A percentile compares a stretch with the other conserved stretches of the same genome.
These are phyloP conservation scores for Sphenodon punctatus DNA, from an alignment of 2,797 vertebrate genomes.

Conservation along the genomic window DNA sequence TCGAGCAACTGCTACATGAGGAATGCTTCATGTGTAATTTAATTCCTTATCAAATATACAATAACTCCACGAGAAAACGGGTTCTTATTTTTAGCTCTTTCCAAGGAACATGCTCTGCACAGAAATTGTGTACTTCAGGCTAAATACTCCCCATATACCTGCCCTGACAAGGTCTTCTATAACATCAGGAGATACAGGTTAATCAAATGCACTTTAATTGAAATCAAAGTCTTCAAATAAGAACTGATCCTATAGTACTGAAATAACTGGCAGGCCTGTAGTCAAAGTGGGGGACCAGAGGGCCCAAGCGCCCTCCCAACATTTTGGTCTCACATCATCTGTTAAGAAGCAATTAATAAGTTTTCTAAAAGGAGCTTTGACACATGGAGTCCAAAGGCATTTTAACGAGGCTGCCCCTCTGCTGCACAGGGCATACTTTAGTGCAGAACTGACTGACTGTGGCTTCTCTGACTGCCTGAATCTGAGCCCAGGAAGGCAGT, in stretches of 20 bases:
- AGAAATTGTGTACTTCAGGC: background rate
- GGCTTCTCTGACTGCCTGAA: no score
- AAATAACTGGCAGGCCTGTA: no score
- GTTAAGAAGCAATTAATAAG: no score
- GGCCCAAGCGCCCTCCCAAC: no score
- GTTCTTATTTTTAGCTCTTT: background rate
- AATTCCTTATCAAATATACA: slow-evolving; percentile 19
- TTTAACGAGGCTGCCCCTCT: no score
- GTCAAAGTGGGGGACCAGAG: no score
- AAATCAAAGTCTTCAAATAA: background rate
- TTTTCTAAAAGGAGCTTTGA: no score
- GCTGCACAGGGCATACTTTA: no score
- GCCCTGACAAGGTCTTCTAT: background rate
- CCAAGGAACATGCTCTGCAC: background rate
- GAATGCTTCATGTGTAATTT: slow-evolving; percentile 16
- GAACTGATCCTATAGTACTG: background rate
- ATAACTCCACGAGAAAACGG: background rate
- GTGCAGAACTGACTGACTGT: no score
- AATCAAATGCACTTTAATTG: background rate
- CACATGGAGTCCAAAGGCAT: no score
- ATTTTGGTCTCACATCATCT: no score
- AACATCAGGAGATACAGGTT: background rate
- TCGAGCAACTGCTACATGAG: background rate
- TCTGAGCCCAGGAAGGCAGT: no score
- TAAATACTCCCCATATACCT: background rate